phyloP scores from a whole-genome alignment of 2,113 vertebrate species.

The Arothron firmamentum region DNA sequence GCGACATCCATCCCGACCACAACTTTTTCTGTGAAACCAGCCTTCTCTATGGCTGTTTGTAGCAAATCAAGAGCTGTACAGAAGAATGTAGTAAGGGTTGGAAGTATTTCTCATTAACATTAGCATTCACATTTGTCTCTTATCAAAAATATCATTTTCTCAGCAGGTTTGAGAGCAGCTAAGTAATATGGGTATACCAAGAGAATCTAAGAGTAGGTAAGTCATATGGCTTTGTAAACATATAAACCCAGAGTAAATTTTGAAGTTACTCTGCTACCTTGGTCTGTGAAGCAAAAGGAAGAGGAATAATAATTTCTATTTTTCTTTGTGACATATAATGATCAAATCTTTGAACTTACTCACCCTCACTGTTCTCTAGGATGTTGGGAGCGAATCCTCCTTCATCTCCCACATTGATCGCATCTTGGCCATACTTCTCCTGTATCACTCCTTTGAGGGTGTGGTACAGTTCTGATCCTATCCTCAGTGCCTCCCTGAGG shows the following conservation, averaged over 20 bases:
- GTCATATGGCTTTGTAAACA: no score
- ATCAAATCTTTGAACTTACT: neutral
- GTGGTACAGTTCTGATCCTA: constrained; percentile 93
- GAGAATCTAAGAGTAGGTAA: no score
- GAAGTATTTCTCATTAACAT: no score
- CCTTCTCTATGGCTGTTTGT: constrained; percentile 92
- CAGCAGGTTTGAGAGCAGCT: no score
- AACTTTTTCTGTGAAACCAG: constrained; percentile 91
- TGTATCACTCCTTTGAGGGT: constrained; percentile 93
- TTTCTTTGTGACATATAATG: neutral
- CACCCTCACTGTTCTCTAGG: constrained; percentile 94
- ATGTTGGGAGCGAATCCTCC: constrained; percentile 94
- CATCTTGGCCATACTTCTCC: constrained; percentile 93
- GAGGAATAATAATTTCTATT: neutral
- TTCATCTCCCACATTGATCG: constrained; percentile 92
- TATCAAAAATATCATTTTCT: no score
- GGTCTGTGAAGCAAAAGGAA: no score
- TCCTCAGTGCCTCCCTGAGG: constrained; percentile 85
- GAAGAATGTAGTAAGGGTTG: neutral
- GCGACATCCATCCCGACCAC: constrained; percentile 96
- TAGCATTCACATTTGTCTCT: no score
- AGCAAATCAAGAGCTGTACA: constrained; percentile 86
- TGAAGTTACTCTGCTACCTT: no score
- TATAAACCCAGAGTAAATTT: no score
- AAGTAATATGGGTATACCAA: no score